These are phyloP conservation scores for Rhagonycha lutea DNA, from an alignment of 2,888 invertebrate genomes.

Conservation along the genomic window DNA sequence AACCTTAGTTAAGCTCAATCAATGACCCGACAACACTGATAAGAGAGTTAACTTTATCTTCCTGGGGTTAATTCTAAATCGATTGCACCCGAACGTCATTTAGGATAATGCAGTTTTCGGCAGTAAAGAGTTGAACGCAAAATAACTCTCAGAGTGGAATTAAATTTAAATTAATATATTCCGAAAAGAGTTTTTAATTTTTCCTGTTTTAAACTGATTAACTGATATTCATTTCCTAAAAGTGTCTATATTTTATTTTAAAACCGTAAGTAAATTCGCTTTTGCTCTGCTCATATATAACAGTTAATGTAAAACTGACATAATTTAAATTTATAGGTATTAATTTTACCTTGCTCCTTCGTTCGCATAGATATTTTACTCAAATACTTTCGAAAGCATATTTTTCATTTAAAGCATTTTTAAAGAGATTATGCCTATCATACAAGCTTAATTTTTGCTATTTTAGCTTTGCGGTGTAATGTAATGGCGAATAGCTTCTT, in stretches of 20 bases:
- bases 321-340: conserved; percentile 23
- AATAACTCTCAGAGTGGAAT: neutral
- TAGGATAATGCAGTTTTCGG: neutral
- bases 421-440: neutral
- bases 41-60: neutral
- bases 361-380: conserved; percentile 17
- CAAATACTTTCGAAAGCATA: conserved; percentile 11
- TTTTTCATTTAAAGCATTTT: neutral
- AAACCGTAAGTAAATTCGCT: neutral
- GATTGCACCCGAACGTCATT: neutral
- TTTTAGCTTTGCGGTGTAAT: too few relatives aligned
- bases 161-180: neutral
- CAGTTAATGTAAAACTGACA: conserved; percentile 14
- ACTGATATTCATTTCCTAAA: neutral
- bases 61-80: neutral
- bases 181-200: neutral
- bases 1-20: neutral
- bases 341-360: conserved; percentile 16
- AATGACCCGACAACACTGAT: neutral
- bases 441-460: neutral
- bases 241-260: conserved; percentile 5
- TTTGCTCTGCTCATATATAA: conserved; percentile 10
- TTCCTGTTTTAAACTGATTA: conserved; percentile 2
- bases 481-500: neutral
- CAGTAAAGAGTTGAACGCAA: too few relatives aligned